Evolutionary conservation across 1,140 invertebrate genomes (phyloP), one percentile per base, ranked within the genome.

Genomic region (Andricus grossulariae): DNA sequence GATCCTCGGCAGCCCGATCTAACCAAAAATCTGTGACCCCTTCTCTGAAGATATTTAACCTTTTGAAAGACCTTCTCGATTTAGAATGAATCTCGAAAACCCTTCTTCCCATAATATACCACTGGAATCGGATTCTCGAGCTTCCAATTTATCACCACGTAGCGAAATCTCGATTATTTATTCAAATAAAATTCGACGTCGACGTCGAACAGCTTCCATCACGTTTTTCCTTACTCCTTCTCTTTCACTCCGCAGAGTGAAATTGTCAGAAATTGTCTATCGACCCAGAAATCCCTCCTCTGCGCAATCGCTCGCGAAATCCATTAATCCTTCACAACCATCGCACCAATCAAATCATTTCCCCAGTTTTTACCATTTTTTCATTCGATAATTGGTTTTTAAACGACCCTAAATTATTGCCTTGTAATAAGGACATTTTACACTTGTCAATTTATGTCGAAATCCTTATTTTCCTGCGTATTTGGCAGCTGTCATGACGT

Each of bases 61-160:
- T 77, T 39, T 39, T 74, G 25, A 21, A 72, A 16, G 39, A 72
- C 45, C 45, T 50, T 50, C 19, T 50, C 11, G 70, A 49, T 19
- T 10, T 45, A 8, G 21, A 50, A 51, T 76, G 73, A 50, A 73
- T 80, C 18, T 60, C 71, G 45, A 73, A 32, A 75, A 78, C 79
- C 72, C 7, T 79, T 79, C 55, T 81, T 84, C 81, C 79, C 85
- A 86, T 85, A 86, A 86, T 85, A 84, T 81, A 80, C 51, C 72
- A 78, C 54, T 78, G n/a, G n/a, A 51, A 45, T 75, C 21, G 21
- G 18, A 60, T 13, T 70, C 25, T 55, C 7, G n/a, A 70, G 15
- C 18, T 21, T 76, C 10, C 4, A 18, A 72, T 49, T 45, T 72
- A 15, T 73, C 39, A 18, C 52, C 3, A 18, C 7, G 21, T 55